Evolutionary conservation across 1,140 invertebrate genomes (phyloP).

Genomic region (Trachymyrmex septentrionalis): DNA sequence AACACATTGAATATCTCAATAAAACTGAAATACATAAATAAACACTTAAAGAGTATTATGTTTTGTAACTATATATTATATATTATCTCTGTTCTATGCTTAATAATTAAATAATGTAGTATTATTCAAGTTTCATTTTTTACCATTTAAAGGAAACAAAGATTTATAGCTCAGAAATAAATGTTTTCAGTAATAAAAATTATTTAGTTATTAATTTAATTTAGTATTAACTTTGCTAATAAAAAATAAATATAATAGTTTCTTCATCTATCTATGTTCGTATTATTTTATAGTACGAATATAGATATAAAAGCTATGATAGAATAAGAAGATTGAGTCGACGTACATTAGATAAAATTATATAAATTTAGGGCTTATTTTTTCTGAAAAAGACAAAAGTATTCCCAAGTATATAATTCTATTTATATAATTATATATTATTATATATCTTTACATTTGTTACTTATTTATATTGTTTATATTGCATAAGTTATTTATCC

Average conservation of each 20-base stretch:
- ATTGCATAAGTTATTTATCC: background rate
- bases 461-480: background rate
- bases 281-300: background rate
- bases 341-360: background rate
- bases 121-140: slow-evolving; percentile 7
- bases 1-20: background rate
- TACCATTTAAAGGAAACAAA: background rate
- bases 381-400: background rate
- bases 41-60: background rate
- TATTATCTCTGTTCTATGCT: background rate
- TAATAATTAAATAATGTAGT: slow-evolving; percentile 13
- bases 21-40: background rate
- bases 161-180: background rate
- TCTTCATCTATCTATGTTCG: too few species aligned
- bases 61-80: background rate
- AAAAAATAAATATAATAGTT: background rate
- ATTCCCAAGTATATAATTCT: background rate
- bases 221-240: background rate
- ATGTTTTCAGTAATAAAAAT: background rate
- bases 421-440: slow-evolving; percentile 29
- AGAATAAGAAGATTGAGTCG: background rate
- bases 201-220: background rate
- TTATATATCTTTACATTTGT: slow-evolving; percentile 17
- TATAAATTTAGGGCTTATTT: slow-evolving; percentile 16
- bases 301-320: background rate